phyloP scores from a whole-genome alignment of 2,797 vertebrate species.

The Diceros bicornis region DNA sequence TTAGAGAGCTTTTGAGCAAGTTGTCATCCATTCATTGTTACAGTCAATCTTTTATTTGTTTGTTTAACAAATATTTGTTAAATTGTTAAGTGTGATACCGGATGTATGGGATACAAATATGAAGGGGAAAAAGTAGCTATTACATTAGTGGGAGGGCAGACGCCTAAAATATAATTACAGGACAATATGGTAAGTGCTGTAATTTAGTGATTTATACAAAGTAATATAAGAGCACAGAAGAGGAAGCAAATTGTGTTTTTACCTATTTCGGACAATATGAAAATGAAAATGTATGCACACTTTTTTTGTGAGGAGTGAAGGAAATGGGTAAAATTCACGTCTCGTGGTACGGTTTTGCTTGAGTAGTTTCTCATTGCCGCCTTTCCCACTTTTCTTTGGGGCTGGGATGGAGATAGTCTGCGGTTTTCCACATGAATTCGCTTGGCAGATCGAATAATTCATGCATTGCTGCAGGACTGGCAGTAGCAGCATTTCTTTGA shows the following conservation, averaged over 20 bases:
- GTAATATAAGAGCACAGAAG: not conserved
- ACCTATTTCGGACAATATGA: not conserved
- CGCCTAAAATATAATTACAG: constrained; percentile 66
- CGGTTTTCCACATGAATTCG: constrained; percentile 52
- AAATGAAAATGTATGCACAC: not conserved
- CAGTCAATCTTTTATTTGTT: constrained; percentile 33
- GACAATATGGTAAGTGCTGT: constrained; percentile 36
- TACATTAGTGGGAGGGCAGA: constrained; percentile 50
- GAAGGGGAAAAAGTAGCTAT: not conserved
- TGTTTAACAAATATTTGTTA: constrained; percentile 67
- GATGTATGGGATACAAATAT: constrained; percentile 42
- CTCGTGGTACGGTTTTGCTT: not conserved
- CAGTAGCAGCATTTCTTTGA: constrained; percentile 53
- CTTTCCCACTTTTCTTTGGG: not conserved
- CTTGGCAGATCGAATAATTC: constrained; percentile 54
- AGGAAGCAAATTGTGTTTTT: not conserved
- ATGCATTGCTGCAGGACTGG: not conserved
- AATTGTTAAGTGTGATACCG: constrained; percentile 45
- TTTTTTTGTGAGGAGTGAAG: not conserved
- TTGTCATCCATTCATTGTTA: not conserved
- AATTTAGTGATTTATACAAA: constrained; percentile 52
- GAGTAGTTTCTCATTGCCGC: not conserved
- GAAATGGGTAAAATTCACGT: not conserved
- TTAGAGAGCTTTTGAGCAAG: not conserved
- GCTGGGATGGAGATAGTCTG: not conserved